phyloP scores from a whole-genome alignment of 2,797 vertebrate genomes.

The Pseudochirops cupreus region DNA sequence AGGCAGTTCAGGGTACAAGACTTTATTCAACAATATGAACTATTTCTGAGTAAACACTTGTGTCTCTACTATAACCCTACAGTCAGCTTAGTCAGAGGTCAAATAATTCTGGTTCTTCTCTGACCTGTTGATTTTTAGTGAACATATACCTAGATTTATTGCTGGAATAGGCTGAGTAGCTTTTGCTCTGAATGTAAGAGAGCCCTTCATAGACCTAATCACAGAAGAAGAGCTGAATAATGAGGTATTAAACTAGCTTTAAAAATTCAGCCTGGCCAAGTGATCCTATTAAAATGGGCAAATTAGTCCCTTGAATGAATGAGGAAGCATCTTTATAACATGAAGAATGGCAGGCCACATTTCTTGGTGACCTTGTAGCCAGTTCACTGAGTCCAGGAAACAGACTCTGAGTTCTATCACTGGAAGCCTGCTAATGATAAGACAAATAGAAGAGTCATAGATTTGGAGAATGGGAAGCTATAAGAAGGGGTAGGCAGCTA shows the following conservation, averaged over 20 bases:
- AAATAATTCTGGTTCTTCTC: not conserved
- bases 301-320: not conserved
- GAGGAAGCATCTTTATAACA: not conserved
- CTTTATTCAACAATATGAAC: not conserved
- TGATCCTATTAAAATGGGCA: not conserved
- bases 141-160: not conserved
- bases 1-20: not conserved
- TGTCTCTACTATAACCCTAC: not conserved
- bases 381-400: not conserved
- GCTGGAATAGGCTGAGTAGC: not conserved
- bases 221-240: conserved; percentile 1
- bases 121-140: not conserved
- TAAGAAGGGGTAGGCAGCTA: not conserved
- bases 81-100: not conserved
- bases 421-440: not conserved
- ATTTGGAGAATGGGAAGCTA: not conserved
- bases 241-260: not conserved
- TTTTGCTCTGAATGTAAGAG: not conserved
- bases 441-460: not conserved
- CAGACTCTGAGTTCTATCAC: not conserved
- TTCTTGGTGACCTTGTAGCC: not conserved
- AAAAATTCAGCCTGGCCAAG: not conserved
- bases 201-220: not conserved
- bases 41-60: not conserved
- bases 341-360: not conserved